These are phyloP conservation scores for Portunus trituberculatus DNA, from an alignment of 1,140 invertebrate genomes.

Conservation along the genomic window DNA sequence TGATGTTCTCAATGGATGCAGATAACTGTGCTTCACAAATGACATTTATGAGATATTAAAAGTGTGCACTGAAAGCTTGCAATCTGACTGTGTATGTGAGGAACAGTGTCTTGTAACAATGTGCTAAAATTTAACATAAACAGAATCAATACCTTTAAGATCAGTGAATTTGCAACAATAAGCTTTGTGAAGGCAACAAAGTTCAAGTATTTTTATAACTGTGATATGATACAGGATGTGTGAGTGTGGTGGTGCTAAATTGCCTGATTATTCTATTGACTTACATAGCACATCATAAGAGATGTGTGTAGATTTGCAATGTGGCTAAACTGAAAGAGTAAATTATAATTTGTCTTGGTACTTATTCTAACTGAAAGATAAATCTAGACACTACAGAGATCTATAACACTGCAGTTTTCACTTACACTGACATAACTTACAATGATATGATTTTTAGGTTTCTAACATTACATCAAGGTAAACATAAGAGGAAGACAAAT, in stretches of 20 bases:
- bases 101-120: background rate
- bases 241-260: background rate
- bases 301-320: constrained; percentile 12
- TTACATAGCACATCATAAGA: background rate
- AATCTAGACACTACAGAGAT: too few relatives aligned
- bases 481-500: too few relatives aligned
- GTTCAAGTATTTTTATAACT: background rate
- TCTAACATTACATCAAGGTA: too few relatives aligned
- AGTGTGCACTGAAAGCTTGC: too few relatives aligned
- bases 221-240: background rate
- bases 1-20: too few relatives aligned
- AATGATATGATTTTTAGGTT: too few relatives aligned
- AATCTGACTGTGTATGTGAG: too few relatives aligned
- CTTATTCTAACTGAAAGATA: too few relatives aligned
- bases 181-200: background rate
- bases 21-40: too few relatives aligned
- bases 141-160: background rate
- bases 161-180: background rate
- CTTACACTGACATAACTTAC: too few relatives aligned
- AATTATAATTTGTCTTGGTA: background rate
- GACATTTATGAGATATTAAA: too few relatives aligned
- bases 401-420: too few relatives aligned
- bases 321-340: constrained; percentile 1
- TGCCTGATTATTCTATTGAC: background rate
- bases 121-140: background rate